Percentiles rank a stretch among this genome's conserved stretches.
Evolutionary conservation across 2,888 invertebrate genomes (phyloP).

Genomic region (Argyra leucocephala): DNA sequence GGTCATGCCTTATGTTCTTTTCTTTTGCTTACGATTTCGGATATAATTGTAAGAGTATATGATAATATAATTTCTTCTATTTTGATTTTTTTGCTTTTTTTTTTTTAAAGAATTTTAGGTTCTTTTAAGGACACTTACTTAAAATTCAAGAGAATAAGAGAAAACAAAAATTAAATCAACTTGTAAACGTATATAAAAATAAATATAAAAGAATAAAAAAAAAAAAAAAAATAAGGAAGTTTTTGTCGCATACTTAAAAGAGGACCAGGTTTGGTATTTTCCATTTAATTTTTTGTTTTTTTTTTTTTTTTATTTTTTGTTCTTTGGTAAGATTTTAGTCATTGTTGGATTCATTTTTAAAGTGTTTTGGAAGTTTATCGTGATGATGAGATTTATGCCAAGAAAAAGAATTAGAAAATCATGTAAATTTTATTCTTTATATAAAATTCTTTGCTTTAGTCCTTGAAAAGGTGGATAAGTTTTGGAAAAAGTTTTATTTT

Average conservation of each 20-base stretch:
- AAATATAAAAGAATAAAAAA: no score
- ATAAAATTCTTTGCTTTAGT: no score
- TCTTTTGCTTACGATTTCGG: background rate
- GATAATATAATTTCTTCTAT: background rate
- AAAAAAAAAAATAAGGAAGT: background rate
- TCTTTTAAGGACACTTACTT: constrained; percentile 3
- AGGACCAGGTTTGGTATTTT: background rate
- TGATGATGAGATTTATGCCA: no score
- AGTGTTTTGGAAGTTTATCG: no score
- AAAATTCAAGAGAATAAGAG: background rate
- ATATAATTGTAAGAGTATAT: background rate
- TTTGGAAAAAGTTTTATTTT: no score
- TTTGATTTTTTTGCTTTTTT: no score
- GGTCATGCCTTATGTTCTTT: background rate
- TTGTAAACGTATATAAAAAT: no score
- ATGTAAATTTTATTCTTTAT: no score
- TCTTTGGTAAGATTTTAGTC: no score
- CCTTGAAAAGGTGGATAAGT: no score
- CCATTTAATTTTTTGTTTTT: background rate
- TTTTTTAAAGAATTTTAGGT: background rate
- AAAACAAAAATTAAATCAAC: background rate
- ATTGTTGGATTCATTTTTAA: no score
- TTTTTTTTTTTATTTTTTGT: background rate
- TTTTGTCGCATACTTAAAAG: background rate
- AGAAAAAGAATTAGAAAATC: no score